Evolutionary conservation across 2,113 vertebrate genomes (phyloP), one percentile per base, ranked within the genome.

Genomic region (Ceyx cyanopectus): DNA sequence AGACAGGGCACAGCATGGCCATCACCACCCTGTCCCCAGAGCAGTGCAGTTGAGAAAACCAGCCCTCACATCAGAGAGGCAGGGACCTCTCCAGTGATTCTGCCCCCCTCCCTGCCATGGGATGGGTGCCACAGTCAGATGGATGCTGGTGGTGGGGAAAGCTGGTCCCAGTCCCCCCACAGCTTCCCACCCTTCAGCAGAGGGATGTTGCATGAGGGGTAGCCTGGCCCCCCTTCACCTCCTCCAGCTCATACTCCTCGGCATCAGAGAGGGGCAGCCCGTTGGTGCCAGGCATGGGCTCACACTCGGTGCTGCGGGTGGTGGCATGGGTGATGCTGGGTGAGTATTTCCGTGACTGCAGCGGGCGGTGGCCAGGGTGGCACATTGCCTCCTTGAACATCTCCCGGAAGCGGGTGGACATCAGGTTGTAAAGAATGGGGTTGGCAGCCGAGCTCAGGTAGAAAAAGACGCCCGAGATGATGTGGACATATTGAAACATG

Each of bases 371-470:
- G 6, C 94, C 53, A 0, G 61, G 43, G 51, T 63, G 93, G 85
- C 99, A 98, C 98, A 99, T 98, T 62, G 98, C 98, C 81, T 99
- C 98, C 73, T 95, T 97, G 97, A 99, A 99, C 98, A 98, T 98
- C 97, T 99, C 99, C 22, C 98, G 97, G 95, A 99, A 99, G 30
- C 98, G 98, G 0, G 97, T 99, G 89, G 99, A 99, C 98, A 99
- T 98, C 87, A 99, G 98, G 96, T 99, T 99, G 97, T 99, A 99
- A 27, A 99, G 98, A 88, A 99, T 97, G 0, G 99, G 99, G 95
- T 99, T 99, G 81, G 98, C 96, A 0, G 98, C 99, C 0, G 98
- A 99, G 97, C 99, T 98, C 15, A 99, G 97, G 93, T 99, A 99
- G 98, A 99, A 99, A 96, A 99, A 98, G 75, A 99, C 90, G 0